A percentile compares a stretch with the other conserved stretches of the same genome.
Evolutionary conservation across 2,888 invertebrate species (phyloP).

Genomic region (Aporophyla lueneburgensis): DNA sequence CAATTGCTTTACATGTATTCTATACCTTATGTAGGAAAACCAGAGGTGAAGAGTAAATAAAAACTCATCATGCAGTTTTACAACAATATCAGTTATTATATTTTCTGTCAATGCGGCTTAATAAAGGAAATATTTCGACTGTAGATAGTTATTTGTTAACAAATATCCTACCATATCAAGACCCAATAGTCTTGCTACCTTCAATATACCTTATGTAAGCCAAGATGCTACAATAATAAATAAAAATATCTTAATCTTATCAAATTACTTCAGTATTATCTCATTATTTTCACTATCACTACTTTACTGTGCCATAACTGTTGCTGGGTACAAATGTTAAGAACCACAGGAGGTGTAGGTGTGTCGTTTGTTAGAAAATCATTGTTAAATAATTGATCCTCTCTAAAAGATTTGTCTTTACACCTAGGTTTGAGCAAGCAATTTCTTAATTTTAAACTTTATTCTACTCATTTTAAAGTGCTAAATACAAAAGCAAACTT

Average conservation of each 20-base stretch:
- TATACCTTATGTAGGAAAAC: neutral
- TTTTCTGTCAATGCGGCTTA: neutral
- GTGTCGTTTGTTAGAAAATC: neutral
- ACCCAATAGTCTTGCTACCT: neutral
- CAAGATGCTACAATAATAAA: neutral
- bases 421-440: neutral
- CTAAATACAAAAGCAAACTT: neutral
- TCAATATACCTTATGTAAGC: too few relatives aligned
- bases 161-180: too few relatives aligned
- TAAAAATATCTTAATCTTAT: constrained; percentile 4
- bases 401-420: neutral
- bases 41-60: too few relatives aligned
- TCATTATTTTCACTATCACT: neutral
- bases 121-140: neutral
- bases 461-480: neutral
- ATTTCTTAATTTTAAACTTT: neutral
- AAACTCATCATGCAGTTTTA: neutral
- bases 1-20: neutral
- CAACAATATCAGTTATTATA: neutral
- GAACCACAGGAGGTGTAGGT: neutral
- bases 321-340: neutral
- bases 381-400: neutral
- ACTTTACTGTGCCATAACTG: neutral
- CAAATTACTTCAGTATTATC: neutral
- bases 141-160: neutral